Conservation (phyloP, 2,797 vertebrate species). For the Prunella strophiata region DNA sequence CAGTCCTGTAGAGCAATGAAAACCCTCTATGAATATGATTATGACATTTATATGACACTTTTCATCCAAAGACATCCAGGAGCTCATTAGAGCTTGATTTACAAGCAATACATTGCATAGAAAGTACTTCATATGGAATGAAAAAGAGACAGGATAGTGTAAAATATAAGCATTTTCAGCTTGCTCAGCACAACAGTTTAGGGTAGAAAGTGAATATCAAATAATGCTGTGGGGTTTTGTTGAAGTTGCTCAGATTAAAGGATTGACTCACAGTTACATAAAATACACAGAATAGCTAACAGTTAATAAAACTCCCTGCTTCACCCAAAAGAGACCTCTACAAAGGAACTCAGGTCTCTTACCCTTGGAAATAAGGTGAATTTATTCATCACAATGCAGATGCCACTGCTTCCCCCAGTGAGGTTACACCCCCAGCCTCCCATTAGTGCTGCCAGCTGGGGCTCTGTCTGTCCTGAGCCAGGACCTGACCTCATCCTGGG, state of each 20-base stretch:
- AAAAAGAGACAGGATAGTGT: neutral
- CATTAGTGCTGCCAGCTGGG: neutral
- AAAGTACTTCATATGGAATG: neutral
- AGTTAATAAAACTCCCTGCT: neutral
- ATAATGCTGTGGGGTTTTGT: neutral
- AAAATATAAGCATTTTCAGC: conserved; percentile 3
- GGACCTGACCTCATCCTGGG: neutral
- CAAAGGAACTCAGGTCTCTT: neutral
- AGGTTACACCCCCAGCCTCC: neutral
- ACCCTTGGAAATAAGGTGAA: neutral
- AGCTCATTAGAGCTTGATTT: conserved; percentile 22
- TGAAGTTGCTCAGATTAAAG: neutral
- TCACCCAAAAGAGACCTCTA: neutral
- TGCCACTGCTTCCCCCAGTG: neutral
- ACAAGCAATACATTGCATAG: neutral
- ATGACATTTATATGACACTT: conserved; percentile 18
- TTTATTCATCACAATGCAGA: neutral
- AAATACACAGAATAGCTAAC: neutral
- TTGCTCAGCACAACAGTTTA: conserved; percentile 15
- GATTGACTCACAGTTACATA: neutral
- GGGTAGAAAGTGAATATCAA: neutral
- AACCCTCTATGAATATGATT: conserved; percentile 1
- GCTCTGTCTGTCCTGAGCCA: neutral
- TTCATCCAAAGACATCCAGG: neutral
- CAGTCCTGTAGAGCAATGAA: neutral